phyloP scores from a whole-genome alignment of 2,113 vertebrate species.

The Charina bottae region DNA sequence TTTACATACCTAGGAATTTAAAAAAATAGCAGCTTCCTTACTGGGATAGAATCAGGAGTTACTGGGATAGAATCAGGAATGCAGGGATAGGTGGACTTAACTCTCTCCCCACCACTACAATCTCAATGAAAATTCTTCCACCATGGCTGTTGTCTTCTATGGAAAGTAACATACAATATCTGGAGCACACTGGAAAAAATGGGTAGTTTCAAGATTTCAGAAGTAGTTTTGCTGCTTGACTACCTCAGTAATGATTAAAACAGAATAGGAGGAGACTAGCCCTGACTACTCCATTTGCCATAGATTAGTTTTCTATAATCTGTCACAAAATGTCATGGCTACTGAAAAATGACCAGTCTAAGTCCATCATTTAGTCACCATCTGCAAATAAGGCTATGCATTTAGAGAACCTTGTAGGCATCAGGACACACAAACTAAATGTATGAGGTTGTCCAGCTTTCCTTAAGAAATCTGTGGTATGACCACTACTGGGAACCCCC shows the following conservation, averaged over 20 bases:
- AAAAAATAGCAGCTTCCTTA: neutral
- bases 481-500: neutral
- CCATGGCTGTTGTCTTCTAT: neutral
- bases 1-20: neutral
- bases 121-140: neutral
- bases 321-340: neutral
- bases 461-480: neutral
- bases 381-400: neutral
- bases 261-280: neutral
- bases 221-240: neutral
- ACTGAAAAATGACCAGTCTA: neutral
- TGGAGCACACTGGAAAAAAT: neutral
- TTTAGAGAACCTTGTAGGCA: neutral
- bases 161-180: neutral
- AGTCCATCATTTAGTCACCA: neutral
- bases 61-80: too few relatives aligned
- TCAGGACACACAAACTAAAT: neutral
- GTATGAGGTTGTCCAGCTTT: neutral
- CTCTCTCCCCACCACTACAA: neutral
- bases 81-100: neutral
- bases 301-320: neutral
- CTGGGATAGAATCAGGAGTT: neutral
- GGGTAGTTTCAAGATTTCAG: neutral
- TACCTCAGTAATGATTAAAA: neutral
- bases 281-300: neutral